Evolutionary conservation across 2,797 vertebrate genomes (phyloP), one percentile per base, ranked within the genome.

Genomic region (Xiphophorus birchmanni): DNA sequence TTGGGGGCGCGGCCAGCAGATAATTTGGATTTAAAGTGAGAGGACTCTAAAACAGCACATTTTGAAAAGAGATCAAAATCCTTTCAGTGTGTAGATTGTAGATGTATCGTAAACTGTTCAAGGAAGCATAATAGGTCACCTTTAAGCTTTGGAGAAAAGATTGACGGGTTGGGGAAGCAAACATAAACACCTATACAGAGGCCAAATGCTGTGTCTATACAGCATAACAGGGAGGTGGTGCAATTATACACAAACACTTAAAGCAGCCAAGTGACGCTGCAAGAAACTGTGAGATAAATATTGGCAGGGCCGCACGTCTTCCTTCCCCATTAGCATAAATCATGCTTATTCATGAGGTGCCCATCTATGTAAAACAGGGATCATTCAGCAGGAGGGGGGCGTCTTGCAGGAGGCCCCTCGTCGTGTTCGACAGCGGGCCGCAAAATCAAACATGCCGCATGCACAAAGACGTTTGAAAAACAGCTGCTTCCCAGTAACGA

Each of bases 321-420:
- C 80, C 74, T 77, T 88, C 86, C 1, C 74, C 73, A 91, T 94
- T 93, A 88, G 87, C 92, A 95, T 93, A 90, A 89, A 32, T 76
- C 87, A 92, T 94, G 92, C 85, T 80, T 95, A 95, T 95, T 95
- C 93, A 95, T 93, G 90, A 93, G 87, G 75, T 32, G 80, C 80
- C 80, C 54, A 78, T 91, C 85, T 87, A 88, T 94, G 93, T 87
- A 88, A 92, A 94, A 86, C 90, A 91, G 86, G 83, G 82, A 85
- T 77, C 58, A 77, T 92, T 91, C 94, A 91, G 82, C 86, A 86
- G 90, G 87, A 90, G 88, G 81, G 80, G 84, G 90, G 92, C 90
- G 82, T 92, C 90, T 86, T 45, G 26, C 82, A 86, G 89, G 85
- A 80, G 42, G 63, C 35, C 35, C 76, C 72, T 84, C 74, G 1